phyloP scores from a whole-genome alignment of 2,888 invertebrate genomes.

The Volucella inflata region DNA sequence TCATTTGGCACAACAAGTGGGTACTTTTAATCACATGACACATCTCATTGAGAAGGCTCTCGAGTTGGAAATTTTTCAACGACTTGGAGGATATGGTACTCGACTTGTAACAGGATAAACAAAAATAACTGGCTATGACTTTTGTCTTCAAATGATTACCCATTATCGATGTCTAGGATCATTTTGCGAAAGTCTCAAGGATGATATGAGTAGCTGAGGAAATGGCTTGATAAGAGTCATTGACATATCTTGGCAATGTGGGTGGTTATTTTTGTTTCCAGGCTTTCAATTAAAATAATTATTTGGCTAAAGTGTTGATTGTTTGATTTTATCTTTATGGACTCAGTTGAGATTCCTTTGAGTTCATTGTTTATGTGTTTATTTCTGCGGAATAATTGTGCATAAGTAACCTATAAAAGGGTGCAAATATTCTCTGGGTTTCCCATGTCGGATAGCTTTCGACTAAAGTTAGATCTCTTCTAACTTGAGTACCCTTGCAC shows the following conservation, averaged over 20 bases:
- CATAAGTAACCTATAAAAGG: too few species aligned
- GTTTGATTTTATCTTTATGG: too few species aligned
- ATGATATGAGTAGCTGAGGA: background rate
- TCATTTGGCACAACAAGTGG: conserved; percentile 29
- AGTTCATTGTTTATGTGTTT: too few species aligned
- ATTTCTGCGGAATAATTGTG: too few species aligned
- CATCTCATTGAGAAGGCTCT: conserved; percentile 7
- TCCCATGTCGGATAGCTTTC: too few species aligned
- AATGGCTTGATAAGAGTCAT: background rate
- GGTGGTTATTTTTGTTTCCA: background rate
- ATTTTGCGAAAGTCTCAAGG: conserved; percentile 23
- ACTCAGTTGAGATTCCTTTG: too few species aligned
- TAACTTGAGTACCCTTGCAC: too few species aligned
- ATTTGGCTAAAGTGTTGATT: background rate
- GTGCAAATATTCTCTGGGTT: too few species aligned
- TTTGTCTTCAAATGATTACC: conserved; percentile 22
- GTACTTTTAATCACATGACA: conserved; percentile 20
- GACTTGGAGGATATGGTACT: conserved; percentile 11
- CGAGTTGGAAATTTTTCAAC: conserved; percentile 8
- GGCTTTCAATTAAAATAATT: background rate
- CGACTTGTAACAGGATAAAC: conserved; percentile 9
- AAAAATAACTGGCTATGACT: conserved; percentile 19
- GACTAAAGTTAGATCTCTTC: too few species aligned
- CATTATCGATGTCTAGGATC: conserved; percentile 24
- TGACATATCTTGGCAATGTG: background rate